Conservation (phyloP, 1,140 invertebrate genomes). For the Xylocopa sonorina region DNA sequence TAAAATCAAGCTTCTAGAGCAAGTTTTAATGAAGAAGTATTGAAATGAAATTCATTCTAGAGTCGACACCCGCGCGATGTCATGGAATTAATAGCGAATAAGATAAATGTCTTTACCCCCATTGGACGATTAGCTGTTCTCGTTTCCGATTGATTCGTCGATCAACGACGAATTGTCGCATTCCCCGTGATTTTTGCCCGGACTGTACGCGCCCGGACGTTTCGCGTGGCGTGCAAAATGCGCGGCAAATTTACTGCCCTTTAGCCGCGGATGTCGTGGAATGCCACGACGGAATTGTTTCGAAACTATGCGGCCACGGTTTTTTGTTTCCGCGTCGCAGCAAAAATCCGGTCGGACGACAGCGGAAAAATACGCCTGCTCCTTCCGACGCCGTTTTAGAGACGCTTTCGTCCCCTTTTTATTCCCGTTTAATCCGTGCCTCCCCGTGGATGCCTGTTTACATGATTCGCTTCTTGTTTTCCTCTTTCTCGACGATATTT, state of each 20-base stretch:
- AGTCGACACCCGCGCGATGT: too few species aligned
- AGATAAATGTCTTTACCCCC: background rate
- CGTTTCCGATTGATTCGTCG: slow-evolving; percentile 21
- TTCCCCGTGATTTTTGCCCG: background rate
- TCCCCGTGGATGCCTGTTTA: background rate
- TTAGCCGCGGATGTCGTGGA: slow-evolving; percentile 54
- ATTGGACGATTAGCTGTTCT: background rate
- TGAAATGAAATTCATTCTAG: too few species aligned
- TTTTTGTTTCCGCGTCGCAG: slow-evolving; percentile 52
- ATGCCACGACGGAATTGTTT: slow-evolving; percentile 67
- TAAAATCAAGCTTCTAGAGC: too few species aligned
- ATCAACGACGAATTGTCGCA: background rate
- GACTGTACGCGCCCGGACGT: slow-evolving; percentile 22
- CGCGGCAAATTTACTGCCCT: slow-evolving; percentile 58
- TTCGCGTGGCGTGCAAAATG: slow-evolving; percentile 41
- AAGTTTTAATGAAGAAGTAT: too few species aligned
- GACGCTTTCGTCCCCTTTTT: slow-evolving; percentile 27
- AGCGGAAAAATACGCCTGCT: slow-evolving; percentile 55
- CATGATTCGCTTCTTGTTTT: background rate
- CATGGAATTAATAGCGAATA: too few species aligned
- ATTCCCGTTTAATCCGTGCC: background rate
- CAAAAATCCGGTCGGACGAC: slow-evolving; percentile 55
- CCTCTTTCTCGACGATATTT: background rate
- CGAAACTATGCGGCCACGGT: slow-evolving; percentile 61
- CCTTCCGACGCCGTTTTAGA: slow-evolving; percentile 48